These are phyloP conservation scores for Nesidiocoris tenuis DNA, from an alignment of 2,888 invertebrate genomes.

Conservation along the genomic window DNA sequence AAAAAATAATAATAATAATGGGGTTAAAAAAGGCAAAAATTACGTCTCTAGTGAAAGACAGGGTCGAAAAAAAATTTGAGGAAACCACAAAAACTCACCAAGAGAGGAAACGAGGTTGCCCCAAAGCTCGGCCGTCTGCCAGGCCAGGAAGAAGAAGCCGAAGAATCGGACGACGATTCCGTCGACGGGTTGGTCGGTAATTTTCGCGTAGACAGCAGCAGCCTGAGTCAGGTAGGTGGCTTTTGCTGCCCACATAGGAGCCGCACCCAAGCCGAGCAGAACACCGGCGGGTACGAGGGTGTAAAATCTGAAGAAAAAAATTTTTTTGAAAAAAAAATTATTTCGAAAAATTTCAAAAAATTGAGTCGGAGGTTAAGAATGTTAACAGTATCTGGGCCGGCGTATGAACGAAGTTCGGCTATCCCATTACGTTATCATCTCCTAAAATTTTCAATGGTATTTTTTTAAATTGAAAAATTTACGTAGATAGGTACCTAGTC, in stretches of 20 bases:
- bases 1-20: too few species aligned
- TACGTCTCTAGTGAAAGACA: too few species aligned
- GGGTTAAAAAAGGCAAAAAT: too few species aligned
- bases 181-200: slow-evolving; percentile 82
- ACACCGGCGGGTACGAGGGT: slow-evolving; percentile 92
- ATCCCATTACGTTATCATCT: too few species aligned
- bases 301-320: slow-evolving; percentile 62
- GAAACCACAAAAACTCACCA: too few species aligned
- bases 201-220: slow-evolving; percentile 84
- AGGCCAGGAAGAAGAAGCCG: slow-evolving; percentile 97
- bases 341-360: not conserved
- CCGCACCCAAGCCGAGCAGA: slow-evolving; percentile 90
- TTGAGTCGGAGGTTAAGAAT: not conserved
- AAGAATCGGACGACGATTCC: slow-evolving; percentile 95
- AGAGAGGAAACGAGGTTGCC: slow-evolving; percentile 94
- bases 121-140: slow-evolving; percentile 95
- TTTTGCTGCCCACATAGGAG: slow-evolving; percentile 98
- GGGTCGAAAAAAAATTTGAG: too few species aligned
- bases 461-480: too few species aligned
- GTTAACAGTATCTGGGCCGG: too few species aligned
- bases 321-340: too few species aligned
- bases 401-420: too few species aligned
- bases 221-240: slow-evolving; percentile 95
- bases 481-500: too few species aligned
- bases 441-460: too few species aligned